A percentile compares a stretch with the other conserved stretches of the same genome.
Conservation (phyloP, 2,797 vertebrate genomes). For the Crypturellus tataupa region DNA sequence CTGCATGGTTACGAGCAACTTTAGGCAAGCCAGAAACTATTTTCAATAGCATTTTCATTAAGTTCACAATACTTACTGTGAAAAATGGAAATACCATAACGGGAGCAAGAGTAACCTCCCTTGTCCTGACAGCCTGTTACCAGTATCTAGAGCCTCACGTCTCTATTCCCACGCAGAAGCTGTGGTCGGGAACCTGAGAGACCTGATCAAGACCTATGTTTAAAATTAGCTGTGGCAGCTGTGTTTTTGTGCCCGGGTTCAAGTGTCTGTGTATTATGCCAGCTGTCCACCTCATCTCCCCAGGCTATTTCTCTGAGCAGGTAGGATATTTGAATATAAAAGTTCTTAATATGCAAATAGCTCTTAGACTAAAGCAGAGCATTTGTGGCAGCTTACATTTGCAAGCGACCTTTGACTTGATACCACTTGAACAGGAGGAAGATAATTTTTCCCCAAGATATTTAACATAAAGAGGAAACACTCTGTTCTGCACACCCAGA, state of each 20-base stretch:
- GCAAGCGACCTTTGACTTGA: neutral
- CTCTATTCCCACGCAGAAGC: neutral
- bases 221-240: slow-evolving; percentile 79
- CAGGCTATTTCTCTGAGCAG: neutral
- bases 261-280: neutral
- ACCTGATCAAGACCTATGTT: slow-evolving; percentile 34
- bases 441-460: neutral
- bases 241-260: slow-evolving; percentile 42
- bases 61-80: slow-evolving; percentile 61
- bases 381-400: neutral
- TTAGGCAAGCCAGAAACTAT: neutral
- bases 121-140: slow-evolving; percentile 8
- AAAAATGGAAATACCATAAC: slow-evolving; percentile 75
- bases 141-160: neutral
- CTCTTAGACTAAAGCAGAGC: neutral
- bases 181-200: neutral
- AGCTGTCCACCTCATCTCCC: slow-evolving; percentile 9
- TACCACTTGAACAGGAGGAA: neutral
- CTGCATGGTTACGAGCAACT: neutral
- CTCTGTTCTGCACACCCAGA: neutral
- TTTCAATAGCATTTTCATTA: neutral
- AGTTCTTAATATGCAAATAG: neutral
- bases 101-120: neutral
- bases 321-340: neutral
- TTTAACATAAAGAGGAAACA: neutral